Conservation (phyloP, 30 jellyfish, hydroid and myxozoan genomes). For the Clytia hemisphaerica region DNA sequence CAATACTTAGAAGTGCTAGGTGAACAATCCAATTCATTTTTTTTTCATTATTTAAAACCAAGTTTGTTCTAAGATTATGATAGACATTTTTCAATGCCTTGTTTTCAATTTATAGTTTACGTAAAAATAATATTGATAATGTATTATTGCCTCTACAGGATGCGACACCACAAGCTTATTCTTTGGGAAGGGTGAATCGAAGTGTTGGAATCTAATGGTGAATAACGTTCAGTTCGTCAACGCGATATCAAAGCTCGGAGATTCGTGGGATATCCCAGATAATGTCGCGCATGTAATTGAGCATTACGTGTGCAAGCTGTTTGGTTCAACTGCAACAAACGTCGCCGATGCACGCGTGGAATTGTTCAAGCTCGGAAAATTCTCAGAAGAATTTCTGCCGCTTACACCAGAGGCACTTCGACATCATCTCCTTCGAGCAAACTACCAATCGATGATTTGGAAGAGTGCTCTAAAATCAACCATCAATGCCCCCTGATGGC, state of each 20-base stretch:
- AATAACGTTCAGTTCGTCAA: slow-evolving; percentile 6
- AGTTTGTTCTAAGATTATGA: too few species aligned
- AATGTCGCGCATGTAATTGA: background rate
- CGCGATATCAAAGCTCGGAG: slow-evolving; percentile 25
- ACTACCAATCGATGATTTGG: slow-evolving; percentile 45
- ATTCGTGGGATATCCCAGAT: slow-evolving; percentile 7
- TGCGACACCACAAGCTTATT: slow-evolving; percentile 51
- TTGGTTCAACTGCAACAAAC: slow-evolving; percentile 16
- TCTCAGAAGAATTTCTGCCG: slow-evolving; percentile 35
- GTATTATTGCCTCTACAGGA: too few species aligned
- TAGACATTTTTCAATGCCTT: too few species aligned
- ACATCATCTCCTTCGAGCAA: slow-evolving; percentile 41
- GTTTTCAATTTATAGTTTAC: too few species aligned
- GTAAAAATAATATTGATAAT: too few species aligned
- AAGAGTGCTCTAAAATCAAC: slow-evolving; percentile 11
- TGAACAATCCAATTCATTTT: too few species aligned
- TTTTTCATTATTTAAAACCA: too few species aligned
- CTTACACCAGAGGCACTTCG: slow-evolving; percentile 34
- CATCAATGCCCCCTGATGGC: slow-evolving; percentile 32
- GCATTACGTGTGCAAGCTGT: background rate
- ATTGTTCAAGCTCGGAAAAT: slow-evolving; percentile 33
- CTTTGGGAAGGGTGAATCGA: slow-evolving; percentile 38
- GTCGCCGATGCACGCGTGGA: slow-evolving; percentile 26
- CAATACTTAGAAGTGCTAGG: too few species aligned
- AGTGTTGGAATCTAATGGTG: slow-evolving; percentile 18